Percentiles rank a stretch among this genome's conserved stretches.
These are phyloP conservation scores for Mormyrus lacerda DNA, from an alignment of 2,113 vertebrate genomes.

Conservation along the genomic window DNA sequence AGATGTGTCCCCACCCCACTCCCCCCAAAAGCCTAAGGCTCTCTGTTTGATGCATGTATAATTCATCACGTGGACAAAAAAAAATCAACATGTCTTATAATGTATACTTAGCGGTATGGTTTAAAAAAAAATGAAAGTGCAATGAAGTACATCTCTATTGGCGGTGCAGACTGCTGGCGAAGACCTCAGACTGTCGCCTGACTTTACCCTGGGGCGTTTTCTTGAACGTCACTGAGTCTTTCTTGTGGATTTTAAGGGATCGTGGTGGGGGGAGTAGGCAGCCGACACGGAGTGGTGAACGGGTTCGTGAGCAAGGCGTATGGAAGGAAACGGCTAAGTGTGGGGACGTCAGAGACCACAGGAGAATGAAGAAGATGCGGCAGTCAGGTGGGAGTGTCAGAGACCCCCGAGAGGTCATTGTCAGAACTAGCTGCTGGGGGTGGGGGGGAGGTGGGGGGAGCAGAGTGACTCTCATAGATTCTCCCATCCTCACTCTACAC, in stretches of 20 bases:
- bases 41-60: conserved; percentile 18
- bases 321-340: background rate
- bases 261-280: background rate
- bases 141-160: background rate
- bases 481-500: background rate
- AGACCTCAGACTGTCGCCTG: background rate
- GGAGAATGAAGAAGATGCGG: background rate
- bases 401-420: background rate
- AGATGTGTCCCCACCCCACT: background rate
- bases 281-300: background rate
- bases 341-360: background rate
- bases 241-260: background rate
- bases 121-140: conserved; percentile 5
- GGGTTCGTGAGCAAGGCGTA: background rate
- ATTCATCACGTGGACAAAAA: conserved; percentile 15
- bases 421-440: background rate
- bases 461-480: background rate
- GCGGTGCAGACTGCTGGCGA: background rate
- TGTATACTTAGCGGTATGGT: conserved; percentile 9
- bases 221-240: background rate
- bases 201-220: background rate
- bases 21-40: background rate
- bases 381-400: background rate
- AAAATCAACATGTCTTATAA: conserved; percentile 11
- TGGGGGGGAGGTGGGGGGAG: background rate